phyloP scores from a whole-genome alignment of 2,113 vertebrate species.

The Lepus timidus region DNA sequence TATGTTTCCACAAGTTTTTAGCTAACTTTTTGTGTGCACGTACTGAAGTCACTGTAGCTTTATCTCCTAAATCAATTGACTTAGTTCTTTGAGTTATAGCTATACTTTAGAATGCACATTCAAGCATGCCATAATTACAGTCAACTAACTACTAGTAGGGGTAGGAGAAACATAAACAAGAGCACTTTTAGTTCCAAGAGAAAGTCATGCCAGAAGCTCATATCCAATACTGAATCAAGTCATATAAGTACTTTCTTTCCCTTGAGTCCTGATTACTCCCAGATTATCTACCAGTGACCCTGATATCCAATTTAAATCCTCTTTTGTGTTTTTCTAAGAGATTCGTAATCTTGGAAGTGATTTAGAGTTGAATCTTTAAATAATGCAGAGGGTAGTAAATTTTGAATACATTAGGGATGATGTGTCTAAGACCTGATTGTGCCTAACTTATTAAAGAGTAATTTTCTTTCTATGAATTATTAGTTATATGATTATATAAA shows the following conservation, averaged over 20 bases:
- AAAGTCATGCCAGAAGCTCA: not conserved
- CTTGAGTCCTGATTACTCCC: slow-evolving; percentile 2
- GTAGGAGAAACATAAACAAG: not conserved
- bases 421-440: slow-evolving; percentile 27
- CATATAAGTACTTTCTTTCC: not conserved
- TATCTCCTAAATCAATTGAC: not conserved
- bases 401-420: not conserved
- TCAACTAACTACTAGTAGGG: not conserved
- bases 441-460: not conserved
- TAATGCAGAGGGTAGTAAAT: not conserved
- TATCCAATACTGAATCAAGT: not conserved
- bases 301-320: slow-evolving; percentile 13
- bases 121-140: not conserved
- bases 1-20: not conserved
- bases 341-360: slow-evolving; percentile 40
- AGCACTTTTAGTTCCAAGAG: not conserved
- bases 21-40: not conserved
- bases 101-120: not conserved
- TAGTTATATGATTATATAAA: not conserved
- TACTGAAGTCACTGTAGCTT: not conserved
- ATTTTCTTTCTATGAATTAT: not conserved
- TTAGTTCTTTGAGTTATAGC: not conserved
- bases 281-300: not conserved
- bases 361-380: slow-evolving; percentile 31
- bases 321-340: slow-evolving; percentile 18